These are phyloP conservation scores for Parotia lawesii DNA, from an alignment of 2,113 vertebrate species.

Conservation along the genomic window DNA sequence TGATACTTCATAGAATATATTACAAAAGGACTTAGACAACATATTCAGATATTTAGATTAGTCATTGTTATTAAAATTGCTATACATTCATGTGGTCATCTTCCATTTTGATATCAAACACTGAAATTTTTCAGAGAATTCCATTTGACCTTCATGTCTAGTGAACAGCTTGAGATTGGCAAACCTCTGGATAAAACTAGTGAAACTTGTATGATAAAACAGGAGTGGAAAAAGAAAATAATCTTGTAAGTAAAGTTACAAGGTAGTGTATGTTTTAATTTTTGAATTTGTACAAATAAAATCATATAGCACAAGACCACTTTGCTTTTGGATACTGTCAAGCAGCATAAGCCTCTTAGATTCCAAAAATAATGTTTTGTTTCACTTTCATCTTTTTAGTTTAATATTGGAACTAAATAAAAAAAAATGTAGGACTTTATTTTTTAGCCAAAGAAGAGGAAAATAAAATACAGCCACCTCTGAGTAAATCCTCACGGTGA, in stretches of 20 bases:
- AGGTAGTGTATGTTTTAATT: background rate
- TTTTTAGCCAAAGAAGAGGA: background rate
- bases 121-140: background rate
- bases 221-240: background rate
- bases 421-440: background rate
- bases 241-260: background rate
- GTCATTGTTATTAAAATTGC: background rate
- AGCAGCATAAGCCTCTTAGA: background rate
- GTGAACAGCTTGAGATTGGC: background rate
- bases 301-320: background rate
- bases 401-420: background rate
- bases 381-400: background rate
- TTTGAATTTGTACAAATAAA: background rate
- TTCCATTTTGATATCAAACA: background rate
- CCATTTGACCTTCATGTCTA: background rate
- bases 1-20: background rate
- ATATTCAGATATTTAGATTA: background rate
- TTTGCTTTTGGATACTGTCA: background rate
- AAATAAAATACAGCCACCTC: constrained; percentile 6
- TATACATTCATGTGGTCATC: background rate
- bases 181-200: background rate
- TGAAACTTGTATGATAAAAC: background rate
- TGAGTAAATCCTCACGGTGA: background rate
- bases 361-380: background rate
- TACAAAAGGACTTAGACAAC: background rate